phyloP scores from a whole-genome alignment of 30 jellyfish, hydroid and myxozoan species.

The Rhopilema esculentum region DNA sequence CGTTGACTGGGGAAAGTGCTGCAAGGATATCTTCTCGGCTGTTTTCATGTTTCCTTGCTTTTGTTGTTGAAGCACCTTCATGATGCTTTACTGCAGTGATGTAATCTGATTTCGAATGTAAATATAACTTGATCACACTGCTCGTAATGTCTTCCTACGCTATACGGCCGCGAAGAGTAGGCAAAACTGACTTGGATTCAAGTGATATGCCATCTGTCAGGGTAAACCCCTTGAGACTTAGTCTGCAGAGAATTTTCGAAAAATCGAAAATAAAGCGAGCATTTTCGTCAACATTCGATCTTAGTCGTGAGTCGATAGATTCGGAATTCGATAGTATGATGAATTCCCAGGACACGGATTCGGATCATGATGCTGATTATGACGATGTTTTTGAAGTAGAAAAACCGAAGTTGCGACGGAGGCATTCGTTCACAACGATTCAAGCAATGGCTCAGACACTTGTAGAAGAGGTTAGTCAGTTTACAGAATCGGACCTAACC shows the following conservation, averaged over 20 bases:
- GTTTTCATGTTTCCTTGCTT: too few relatives aligned
- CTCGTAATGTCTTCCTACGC: too few relatives aligned
- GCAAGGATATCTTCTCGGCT: too few relatives aligned
- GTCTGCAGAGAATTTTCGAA: constrained; percentile 21
- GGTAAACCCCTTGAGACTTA: constrained; percentile 15
- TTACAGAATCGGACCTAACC: not conserved
- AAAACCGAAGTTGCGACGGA: constrained; percentile 56
- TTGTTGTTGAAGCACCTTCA: too few relatives aligned
- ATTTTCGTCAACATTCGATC: constrained; percentile 42
- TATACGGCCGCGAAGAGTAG: too few relatives aligned
- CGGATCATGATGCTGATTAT: not conserved
- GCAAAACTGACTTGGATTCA: not conserved
- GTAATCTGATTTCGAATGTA: not conserved
- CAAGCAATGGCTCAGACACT: constrained; percentile 31
- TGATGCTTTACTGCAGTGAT: too few relatives aligned
- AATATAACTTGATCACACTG: too few relatives aligned
- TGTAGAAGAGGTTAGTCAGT: constrained; percentile 49
- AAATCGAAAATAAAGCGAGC: constrained; percentile 48
- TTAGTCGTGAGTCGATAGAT: not conserved
- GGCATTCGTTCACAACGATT: constrained; percentile 66
- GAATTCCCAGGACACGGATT: not conserved
- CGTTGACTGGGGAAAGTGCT: too few relatives aligned
- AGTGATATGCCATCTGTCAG: not conserved
- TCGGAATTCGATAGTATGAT: not conserved
- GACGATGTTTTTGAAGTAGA: constrained; percentile 13